Conservation (phyloP, 2,888 invertebrate species). For the Flexamia atlantica region DNA sequence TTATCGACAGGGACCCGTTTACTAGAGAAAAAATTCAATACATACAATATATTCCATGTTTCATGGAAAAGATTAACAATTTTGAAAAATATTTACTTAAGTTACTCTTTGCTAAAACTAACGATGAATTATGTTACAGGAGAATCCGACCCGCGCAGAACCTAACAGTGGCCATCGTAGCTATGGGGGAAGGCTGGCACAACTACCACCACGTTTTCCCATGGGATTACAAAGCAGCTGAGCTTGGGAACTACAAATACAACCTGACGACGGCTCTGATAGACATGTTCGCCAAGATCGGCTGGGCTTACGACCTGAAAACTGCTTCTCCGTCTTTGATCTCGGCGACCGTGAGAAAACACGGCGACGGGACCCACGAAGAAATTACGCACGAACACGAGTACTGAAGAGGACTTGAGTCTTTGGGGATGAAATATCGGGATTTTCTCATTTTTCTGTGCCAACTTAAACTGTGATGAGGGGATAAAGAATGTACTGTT, state of each 20-base stretch:
- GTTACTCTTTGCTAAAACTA: too few relatives aligned
- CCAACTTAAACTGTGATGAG: too few relatives aligned
- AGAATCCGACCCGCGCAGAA: conserved; percentile 89
- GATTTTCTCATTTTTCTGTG: neutral
- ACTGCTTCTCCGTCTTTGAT: conserved; percentile 79
- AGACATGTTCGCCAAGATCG: conserved; percentile 76
- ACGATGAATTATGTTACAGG: conserved; percentile 76
- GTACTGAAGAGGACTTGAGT: neutral
- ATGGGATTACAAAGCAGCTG: conserved; percentile 93
- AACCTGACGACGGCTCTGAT: conserved; percentile 79
- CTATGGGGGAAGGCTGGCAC: conserved; percentile 95
- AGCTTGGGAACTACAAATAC: conserved; percentile 80
- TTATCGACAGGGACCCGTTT: too few relatives aligned
- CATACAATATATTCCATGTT: too few relatives aligned
- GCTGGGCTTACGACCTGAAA: conserved; percentile 88
- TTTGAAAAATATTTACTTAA: too few relatives aligned
- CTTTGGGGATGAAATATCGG: neutral
- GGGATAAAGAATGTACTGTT: neutral
- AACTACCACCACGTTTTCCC: conserved; percentile 97
- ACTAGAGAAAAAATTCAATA: too few relatives aligned
- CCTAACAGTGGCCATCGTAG: conserved; percentile 82
- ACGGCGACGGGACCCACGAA: conserved; percentile 76
- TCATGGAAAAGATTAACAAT: too few relatives aligned
- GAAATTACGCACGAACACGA: neutral
- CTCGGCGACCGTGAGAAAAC: conserved; percentile 76